A percentile compares a stretch with the other conserved stretches of the same genome.
Evolutionary conservation across 2,113 vertebrate species (phyloP).

Genomic region (Oncorhynchus tshawytscha): DNA sequence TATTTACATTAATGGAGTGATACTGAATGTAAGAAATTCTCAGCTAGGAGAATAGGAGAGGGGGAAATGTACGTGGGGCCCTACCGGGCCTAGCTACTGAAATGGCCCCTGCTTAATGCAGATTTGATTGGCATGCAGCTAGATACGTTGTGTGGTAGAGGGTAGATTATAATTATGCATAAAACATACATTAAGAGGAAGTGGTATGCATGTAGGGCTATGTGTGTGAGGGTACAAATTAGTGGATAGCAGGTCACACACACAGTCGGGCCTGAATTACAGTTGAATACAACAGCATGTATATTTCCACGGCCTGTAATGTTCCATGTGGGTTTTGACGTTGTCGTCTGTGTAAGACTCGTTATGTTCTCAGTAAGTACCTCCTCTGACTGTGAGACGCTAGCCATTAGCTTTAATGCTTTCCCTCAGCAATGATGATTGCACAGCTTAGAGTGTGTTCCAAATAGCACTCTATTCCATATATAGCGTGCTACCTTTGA

Average conservation of each 20-base stretch:
- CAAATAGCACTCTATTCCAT: no score
- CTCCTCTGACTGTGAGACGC: slow-evolving; percentile 75
- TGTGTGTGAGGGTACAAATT: not conserved
- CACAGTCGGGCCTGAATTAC: not conserved
- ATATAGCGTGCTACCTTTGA: no score
- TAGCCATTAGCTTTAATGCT: slow-evolving; percentile 80
- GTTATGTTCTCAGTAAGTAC: slow-evolving; percentile 80
- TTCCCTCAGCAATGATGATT: slow-evolving; percentile 76
- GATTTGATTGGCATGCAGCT: not conserved
- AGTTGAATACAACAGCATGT: not conserved
- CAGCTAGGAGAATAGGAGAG: slow-evolving; percentile 43
- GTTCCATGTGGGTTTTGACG: slow-evolving; percentile 68
- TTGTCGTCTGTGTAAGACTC: slow-evolving; percentile 71
- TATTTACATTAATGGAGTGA: no score
- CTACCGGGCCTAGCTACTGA: slow-evolving; percentile 37
- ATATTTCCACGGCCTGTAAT: slow-evolving; percentile 48
- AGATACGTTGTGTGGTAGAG: not conserved
- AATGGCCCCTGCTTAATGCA: not conserved
- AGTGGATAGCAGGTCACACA: not conserved
- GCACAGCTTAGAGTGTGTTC: slow-evolving; percentile 61
- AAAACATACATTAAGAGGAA: not conserved
- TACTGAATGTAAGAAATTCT: no score
- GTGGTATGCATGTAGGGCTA: not conserved
- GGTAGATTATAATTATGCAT: no score
- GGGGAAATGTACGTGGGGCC: slow-evolving; percentile 20